Evolutionary conservation across 2,113 vertebrate species (phyloP).

Genomic region (Oriolus oriolus): DNA sequence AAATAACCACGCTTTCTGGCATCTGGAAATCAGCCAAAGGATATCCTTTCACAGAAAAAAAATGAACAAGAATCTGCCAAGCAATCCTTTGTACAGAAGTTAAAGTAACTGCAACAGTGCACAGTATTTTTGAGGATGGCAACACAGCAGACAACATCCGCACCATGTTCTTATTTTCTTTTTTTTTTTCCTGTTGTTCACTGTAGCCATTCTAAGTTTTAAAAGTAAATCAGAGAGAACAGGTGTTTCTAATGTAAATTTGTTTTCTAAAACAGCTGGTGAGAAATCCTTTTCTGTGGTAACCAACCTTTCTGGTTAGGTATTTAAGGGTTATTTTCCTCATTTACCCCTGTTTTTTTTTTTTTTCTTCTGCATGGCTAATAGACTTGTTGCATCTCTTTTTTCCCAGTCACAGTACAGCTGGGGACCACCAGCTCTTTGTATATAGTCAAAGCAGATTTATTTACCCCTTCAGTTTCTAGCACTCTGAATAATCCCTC

Average conservation of each 20-base stretch:
- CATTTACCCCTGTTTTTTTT: background rate
- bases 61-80: background rate
- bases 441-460: background rate
- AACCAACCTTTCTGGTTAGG: background rate
- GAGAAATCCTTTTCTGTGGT: background rate
- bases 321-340: background rate
- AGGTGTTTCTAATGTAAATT: background rate
- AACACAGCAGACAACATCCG: background rate
- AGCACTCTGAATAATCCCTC: background rate
- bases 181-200: background rate
- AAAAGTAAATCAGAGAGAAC: background rate
- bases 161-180: rapidly evolving
- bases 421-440: background rate
- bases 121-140: background rate
- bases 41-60: background rate
- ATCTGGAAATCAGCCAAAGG: background rate
- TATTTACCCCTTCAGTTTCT: background rate
- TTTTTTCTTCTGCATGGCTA: background rate
- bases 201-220: background rate
- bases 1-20: background rate
- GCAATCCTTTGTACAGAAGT: background rate
- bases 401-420: background rate
- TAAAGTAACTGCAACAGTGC: background rate
- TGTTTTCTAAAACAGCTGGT: background rate
- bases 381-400: background rate